These are phyloP conservation scores for Caenorhabditis sulstoni DNA, from an alignment of 2,888 invertebrate genomes.

Conservation along the genomic window DNA sequence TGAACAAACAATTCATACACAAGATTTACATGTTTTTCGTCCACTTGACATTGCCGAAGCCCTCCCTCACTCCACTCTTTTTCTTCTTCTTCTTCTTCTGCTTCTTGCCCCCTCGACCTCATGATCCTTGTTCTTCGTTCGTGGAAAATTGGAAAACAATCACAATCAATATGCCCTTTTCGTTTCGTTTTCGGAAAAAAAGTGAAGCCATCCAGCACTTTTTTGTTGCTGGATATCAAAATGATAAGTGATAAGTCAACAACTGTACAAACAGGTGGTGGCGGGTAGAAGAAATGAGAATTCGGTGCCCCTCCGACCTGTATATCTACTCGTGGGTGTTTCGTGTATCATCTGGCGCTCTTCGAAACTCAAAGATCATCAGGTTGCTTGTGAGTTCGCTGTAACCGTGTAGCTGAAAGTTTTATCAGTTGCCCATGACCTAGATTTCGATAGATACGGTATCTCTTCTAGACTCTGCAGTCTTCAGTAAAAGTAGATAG, in stretches of 20 bases:
- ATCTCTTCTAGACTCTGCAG: too few relatives aligned
- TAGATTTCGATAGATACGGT: too few relatives aligned
- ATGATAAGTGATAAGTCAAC: conserved; percentile 58
- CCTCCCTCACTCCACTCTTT: conserved; percentile 26
- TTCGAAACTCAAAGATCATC: conserved; percentile 17
- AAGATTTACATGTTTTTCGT: conserved; percentile 44
- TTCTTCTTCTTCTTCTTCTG: conserved; percentile 10
- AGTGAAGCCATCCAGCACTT: conserved; percentile 3
- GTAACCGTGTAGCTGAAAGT: too few relatives aligned
- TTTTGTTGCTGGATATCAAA: conserved; percentile 51
- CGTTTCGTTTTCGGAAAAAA: conserved; percentile 14
- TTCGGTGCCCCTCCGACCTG: neutral
- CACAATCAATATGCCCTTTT: neutral
- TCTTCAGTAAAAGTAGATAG: too few relatives aligned
- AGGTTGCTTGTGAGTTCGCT: too few relatives aligned
- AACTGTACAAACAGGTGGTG: conserved; percentile 52
- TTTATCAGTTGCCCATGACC: too few relatives aligned
- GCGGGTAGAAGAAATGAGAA: conserved; percentile 23
- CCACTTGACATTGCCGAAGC: conserved; percentile 49
- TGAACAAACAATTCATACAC: conserved; percentile 27
- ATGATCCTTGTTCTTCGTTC: conserved; percentile 25
- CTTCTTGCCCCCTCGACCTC: neutral
- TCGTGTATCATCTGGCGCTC: conserved; percentile 34
- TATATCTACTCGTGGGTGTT: conserved; percentile 14
- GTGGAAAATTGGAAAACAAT: neutral